These are phyloP conservation scores for Montipora efflorescens DNA, from an alignment of 64 coral and sea anemone genomes.

Conservation along the genomic window DNA sequence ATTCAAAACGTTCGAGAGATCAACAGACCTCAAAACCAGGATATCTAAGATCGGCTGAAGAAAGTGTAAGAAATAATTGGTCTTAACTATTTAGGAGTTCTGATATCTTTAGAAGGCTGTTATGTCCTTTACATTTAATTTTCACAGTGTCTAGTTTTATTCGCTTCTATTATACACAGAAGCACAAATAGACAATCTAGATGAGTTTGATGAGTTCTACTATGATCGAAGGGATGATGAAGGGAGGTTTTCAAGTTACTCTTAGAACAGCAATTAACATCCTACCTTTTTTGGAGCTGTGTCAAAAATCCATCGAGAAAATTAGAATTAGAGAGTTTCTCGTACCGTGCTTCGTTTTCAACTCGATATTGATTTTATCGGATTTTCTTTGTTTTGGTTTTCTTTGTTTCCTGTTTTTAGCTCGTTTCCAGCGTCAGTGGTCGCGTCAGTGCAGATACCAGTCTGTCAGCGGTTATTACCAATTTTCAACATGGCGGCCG, in stretches of 20 bases:
- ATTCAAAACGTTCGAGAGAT: background rate
- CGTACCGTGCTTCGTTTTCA: background rate
- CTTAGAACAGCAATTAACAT: background rate
- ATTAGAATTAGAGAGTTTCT: background rate
- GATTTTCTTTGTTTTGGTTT: slow-evolving; percentile 33
- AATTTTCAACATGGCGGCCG: slow-evolving; percentile 77
- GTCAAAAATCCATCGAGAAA: background rate
- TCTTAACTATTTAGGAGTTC: background rate
- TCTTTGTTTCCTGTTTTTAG: slow-evolving; percentile 37
- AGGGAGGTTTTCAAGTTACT: background rate
- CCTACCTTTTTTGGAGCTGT: background rate
- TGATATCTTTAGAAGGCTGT: background rate
- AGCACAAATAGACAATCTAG: too few relatives aligned
- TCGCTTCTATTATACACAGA: too few relatives aligned
- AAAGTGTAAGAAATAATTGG: background rate
- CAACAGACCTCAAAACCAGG: background rate
- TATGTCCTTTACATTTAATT: too few relatives aligned
- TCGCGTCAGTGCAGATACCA: background rate
- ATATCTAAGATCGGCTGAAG: background rate
- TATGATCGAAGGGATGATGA: background rate
- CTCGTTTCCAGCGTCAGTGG: too few relatives aligned
- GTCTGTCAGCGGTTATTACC: background rate
- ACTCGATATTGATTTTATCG: too few relatives aligned
- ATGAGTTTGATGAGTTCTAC: too few relatives aligned
- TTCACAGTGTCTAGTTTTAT: too few relatives aligned